Base-by-base conservation (phyloP, 2,113 vertebrate genomes). In the Meleagris gallopavo region DNA sequence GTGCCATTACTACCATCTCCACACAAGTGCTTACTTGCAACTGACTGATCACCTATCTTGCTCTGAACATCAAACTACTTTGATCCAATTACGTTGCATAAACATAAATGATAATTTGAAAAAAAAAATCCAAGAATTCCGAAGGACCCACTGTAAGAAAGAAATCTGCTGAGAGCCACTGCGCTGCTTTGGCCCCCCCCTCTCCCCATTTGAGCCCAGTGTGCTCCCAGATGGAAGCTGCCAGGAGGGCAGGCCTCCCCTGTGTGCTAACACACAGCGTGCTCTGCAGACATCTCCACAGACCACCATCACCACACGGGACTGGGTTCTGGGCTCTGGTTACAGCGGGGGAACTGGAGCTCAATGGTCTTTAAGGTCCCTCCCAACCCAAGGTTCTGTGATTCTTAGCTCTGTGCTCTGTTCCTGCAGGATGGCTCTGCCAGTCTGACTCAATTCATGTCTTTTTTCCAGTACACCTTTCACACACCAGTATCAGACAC, bases 201-300 rank as follows among this genome's bases (percentile, higher is more conserved):
- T 82, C n/a, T 46, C 58, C 54, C 69, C 18, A n/a, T 2, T 2
- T 0, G 9, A n/a, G 14, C 11, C 38, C 29, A 25, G 69, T 8
- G 5, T 54, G 66, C 22, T n/a, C 34, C 48, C 62, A 46, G 32
- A 22, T 3, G 34, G 60, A 64, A 66, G 30, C 34, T 45, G 15
- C 40, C 2, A 0, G 11, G 18, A 32, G 22, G 25, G 36, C 40
- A 5, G 80, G 20, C 46, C 12, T 66, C 89, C 82, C 64, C 65
- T 90, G 46, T 43, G 62, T 48, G 87, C 91, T 48, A 24, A 89
- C 61, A 82, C 55, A 71, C 52, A 77, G 12, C 15, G 91, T 4
- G 54, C 24, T 78, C 30, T 22, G 11, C 1, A 3, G 1, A 4
- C n/a, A 15, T 2, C 86, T 25, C 0, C 0, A 65, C 36, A 50